Evolutionary conservation across 1,140 invertebrate species (phyloP).

Genomic region (Coenobita brevimanus): DNA sequence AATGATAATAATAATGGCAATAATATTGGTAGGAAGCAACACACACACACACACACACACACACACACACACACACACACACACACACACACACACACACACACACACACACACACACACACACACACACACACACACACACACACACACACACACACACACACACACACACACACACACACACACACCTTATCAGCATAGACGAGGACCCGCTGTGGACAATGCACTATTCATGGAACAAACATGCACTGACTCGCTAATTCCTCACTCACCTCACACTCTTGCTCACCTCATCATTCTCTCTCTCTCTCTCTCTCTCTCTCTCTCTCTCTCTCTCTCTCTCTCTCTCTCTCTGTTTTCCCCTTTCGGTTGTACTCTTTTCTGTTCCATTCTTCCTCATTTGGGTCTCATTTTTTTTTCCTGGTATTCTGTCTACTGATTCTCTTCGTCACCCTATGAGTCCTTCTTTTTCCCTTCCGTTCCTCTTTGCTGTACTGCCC

Average conservation of each 20-base stretch:
- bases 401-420: too few species aligned
- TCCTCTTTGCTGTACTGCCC: too few species aligned
- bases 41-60: background rate
- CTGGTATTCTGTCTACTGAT: too few species aligned
- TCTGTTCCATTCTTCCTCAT: too few species aligned
- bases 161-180: background rate
- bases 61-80: background rate
- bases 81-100: background rate
- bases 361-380: too few species aligned
- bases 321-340: background rate
- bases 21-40: background rate
- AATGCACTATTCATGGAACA: too few species aligned
- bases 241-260: background rate
- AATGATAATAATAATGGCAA: too few species aligned
- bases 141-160: background rate
- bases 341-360: background rate
- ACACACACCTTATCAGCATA: background rate
- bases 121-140: slow-evolving; percentile 1
- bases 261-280: background rate
- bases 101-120: slow-evolving; percentile 10
- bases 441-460: too few species aligned
- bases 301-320: background rate
- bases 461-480: too few species aligned
- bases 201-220: background rate
- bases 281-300: background rate